Base-by-base conservation (phyloP, 2,797 vertebrate species). In the Tiaroga cobitis region DNA sequence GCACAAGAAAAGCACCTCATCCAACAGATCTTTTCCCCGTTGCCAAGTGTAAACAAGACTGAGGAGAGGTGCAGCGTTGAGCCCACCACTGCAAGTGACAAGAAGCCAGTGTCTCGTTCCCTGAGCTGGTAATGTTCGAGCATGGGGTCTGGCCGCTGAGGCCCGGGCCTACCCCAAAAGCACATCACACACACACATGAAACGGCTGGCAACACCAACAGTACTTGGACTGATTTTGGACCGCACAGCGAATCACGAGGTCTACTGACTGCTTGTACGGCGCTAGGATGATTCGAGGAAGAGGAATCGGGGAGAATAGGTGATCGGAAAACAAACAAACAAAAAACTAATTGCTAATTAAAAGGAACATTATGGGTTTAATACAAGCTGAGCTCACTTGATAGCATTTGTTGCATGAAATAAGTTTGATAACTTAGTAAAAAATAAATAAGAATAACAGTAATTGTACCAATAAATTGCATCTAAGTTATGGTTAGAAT, bases 171-270 rank as follows among this genome's bases (percentile, higher is more conserved):
- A 69, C 89, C 88, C 90, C 89, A 86, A 89, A 93, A 94, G 92
- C 93, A 92, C 91, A 90, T 88, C 43, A 80, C 88, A 90, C 87
- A 90, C 87, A 94, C 93, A 90, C 90, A 93, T 93, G 94, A 92
- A 93, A 93, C 92, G 95, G 93, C 95, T 95, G 95, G 96, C 97
- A 96, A 97, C 96, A 97, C 97, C 97, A 98, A 98, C 97, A 97
- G 97, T 97, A 98, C 97, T 97, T 95, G 89, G 89, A 96, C 94
- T 89, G 92, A 91, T 89, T 95, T 93, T 91, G 90, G 91, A 91
- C 90, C 76, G 80, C 74, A 89, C 80, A 86, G 91, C 88, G 88
- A 85, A 88, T 88, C 78, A 84, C 43, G 68, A 75, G 72, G 29
- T 88, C 75, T 81, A 93, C 94, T 92, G 89, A 90, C 92, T 92